Percentiles rank a stretch among this genome's conserved stretches.
phyloP scores from a whole-genome alignment of 2,113 vertebrate genomes.

The Chroicocephalus ridibundus region DNA sequence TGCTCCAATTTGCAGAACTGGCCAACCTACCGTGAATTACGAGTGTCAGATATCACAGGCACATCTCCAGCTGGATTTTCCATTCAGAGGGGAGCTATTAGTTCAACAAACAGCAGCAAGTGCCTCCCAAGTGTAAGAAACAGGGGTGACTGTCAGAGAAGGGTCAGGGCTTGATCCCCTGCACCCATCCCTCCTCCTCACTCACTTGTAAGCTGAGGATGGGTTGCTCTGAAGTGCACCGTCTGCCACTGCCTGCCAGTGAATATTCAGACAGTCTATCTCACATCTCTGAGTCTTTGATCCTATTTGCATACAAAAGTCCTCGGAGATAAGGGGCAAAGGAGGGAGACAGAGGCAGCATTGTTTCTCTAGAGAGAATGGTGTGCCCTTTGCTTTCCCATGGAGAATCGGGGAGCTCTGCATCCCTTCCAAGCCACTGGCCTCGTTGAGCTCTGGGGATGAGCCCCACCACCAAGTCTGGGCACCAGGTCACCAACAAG shows the following conservation, averaged over 20 bases:
- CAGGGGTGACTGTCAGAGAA: background rate
- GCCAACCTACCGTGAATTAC: constrained; percentile 1
- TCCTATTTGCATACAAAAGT: constrained; percentile 9
- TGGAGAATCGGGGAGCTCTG: background rate
- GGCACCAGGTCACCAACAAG: background rate
- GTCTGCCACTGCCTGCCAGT: background rate
- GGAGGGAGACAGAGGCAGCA: background rate
- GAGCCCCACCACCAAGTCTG: background rate
- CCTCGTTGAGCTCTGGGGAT: background rate
- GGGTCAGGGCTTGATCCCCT: background rate
- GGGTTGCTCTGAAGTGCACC: background rate
- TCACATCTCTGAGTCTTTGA: constrained; percentile 7
- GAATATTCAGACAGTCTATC: constrained; percentile 16
- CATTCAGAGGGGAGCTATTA: constrained; percentile 7
- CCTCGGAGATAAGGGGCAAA: background rate
- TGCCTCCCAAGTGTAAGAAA: background rate
- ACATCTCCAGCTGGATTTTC: constrained; percentile 50
- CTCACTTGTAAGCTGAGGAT: background rate
- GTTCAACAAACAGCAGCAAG: background rate
- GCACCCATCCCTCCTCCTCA: background rate
- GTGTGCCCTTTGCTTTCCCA: background rate
- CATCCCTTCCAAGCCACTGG: background rate
- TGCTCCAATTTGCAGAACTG: background rate
- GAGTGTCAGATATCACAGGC: constrained; percentile 57
- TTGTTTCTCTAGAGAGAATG: background rate